Conservation (phyloP, 2,113 vertebrate species). For the Vidua chalybeata region DNA sequence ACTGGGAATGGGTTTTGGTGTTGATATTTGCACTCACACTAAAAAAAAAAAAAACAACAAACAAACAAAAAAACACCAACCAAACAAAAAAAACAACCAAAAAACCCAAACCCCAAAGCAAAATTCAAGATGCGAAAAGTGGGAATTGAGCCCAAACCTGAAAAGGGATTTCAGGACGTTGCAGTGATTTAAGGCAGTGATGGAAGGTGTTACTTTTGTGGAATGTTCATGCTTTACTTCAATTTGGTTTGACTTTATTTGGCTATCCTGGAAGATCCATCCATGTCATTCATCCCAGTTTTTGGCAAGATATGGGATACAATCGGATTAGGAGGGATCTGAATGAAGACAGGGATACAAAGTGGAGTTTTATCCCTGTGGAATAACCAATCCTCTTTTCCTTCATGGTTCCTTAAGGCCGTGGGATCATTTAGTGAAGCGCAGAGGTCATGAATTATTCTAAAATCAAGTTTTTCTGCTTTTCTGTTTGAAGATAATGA, state of each 20-base stretch:
- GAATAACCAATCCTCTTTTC: neutral
- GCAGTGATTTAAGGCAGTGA: neutral
- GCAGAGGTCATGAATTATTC: neutral
- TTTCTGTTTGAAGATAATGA: neutral
- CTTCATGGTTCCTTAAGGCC: neutral
- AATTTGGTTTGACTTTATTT: neutral
- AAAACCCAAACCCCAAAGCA: neutral
- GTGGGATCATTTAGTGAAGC: neutral
- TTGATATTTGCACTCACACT: neutral
- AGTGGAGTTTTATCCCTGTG: neutral
- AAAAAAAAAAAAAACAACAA: neutral
- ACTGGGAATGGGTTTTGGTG: rapidly evolving
- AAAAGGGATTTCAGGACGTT: neutral
- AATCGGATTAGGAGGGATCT: neutral
- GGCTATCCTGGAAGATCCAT: neutral
- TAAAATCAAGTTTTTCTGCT: neutral
- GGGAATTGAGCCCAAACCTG: neutral
- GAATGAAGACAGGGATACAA: neutral
- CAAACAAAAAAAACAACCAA: too few relatives aligned
- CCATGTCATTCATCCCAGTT: rapidly evolving
- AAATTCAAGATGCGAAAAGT: neutral
- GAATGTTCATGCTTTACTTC: neutral
- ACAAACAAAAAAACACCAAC: neutral
- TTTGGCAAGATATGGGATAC: neutral
- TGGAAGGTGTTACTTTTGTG: neutral